Evolutionary conservation across 2,113 vertebrate species (phyloP), one percentile per base, ranked within the genome.

Genomic region (Otolemur garnettii): DNA sequence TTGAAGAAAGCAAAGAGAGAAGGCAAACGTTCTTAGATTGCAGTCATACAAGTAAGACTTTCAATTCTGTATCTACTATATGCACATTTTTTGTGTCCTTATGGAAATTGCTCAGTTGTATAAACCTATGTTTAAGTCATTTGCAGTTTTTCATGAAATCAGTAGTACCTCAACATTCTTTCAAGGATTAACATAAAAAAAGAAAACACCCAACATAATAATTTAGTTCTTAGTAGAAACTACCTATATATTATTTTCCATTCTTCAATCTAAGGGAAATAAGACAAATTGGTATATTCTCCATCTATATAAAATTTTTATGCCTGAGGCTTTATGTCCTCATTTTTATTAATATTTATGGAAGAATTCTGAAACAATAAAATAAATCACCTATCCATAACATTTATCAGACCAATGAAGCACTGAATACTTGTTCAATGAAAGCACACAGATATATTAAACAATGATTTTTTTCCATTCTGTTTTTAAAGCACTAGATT

Each of bases 281-380:
- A 96, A 96, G 64, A 95, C 4, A 93, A 94, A 95, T 50, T 91
- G n/a, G 15, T 71, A 62, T 94, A 79, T 75, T 85, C 50, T 33
- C 30, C 64, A 26, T 94, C 21, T 81, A 71, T 95, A 87, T 59
- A 55, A 80, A n/a, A 91, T 95, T 96, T 93, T 68, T 10, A 96
- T 74, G 45, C 21, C 19, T 7, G 14, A 68, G 8, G n/a, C 10
- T 94, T 91, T 93, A 72, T 84, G 66, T 85, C 26, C 59, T 89
- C 72, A 90, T 75, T 87, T 94, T 96, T 91, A 97, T 97, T 95
- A 97, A 98, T 97, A 96, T 71, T 75, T 96, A 81, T 80, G n/a
- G 53, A 89, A 94, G 12, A 7, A 62, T 91, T 84, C 15, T 53
- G 87, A 38, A 87, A 92, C 50, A 96, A 57, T 90, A 92, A 94